Percentiles rank a stretch among this genome's conserved stretches.
Evolutionary conservation across 2,888 invertebrate genomes (phyloP).

Genomic region (Eueremaeus valkanovi): DNA sequence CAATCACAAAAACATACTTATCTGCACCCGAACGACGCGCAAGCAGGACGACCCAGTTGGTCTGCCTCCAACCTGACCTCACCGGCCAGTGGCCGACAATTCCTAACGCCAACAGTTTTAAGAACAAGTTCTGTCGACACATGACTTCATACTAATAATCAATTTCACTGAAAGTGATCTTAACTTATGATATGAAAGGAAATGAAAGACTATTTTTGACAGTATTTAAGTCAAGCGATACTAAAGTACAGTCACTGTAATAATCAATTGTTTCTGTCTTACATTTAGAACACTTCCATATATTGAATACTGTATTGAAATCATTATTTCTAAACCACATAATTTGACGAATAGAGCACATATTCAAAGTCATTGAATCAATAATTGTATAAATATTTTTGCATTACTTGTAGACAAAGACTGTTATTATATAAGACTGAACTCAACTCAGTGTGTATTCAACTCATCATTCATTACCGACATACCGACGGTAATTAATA

Average conservation of each 20-base stretch:
- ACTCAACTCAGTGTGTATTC: too few species aligned
- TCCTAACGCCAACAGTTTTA: conserved; percentile 39
- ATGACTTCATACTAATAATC: conserved; percentile 8
- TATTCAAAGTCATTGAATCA: not conserved
- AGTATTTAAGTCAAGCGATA: too few species aligned
- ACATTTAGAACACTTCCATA: conserved; percentile 1
- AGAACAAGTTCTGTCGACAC: conserved; percentile 42
- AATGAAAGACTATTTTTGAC: not conserved
- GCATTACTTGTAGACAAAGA: too few species aligned
- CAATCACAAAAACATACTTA: conserved; percentile 42
- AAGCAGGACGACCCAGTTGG: conserved; percentile 46
- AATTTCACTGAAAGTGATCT: too few species aligned
- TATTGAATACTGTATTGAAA: not conserved
- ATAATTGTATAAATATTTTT: too few species aligned
- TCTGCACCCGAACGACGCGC: conserved; percentile 48
- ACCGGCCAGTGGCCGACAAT: conserved; percentile 47
- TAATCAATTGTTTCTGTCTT: not conserved
- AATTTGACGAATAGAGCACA: conserved; percentile 1
- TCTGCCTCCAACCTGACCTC: conserved; percentile 44
- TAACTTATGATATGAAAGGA: too few species aligned
- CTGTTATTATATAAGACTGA: too few species aligned
- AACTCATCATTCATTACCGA: too few species aligned
- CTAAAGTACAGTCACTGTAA: too few species aligned
- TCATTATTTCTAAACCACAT: not conserved
- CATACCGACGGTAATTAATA: too few species aligned